phyloP scores from a whole-genome alignment of 2,797 vertebrate species.

The Neosilurus hyrtlii region DNA sequence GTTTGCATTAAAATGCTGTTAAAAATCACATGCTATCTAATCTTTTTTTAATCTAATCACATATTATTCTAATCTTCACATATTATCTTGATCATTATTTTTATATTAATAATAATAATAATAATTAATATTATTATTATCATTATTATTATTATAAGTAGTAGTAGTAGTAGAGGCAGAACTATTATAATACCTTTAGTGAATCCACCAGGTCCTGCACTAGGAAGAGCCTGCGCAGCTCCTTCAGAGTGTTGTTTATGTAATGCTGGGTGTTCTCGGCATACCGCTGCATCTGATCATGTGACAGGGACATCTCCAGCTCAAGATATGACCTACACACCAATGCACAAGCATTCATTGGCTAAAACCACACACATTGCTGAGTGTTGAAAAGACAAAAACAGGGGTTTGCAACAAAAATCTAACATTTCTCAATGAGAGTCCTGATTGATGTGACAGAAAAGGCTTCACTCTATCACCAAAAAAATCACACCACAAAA shows the following conservation, averaged over 20 bases:
- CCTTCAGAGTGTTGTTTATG: constrained; percentile 78
- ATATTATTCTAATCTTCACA: too few relatives aligned
- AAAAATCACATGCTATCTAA: too few relatives aligned
- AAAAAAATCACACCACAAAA: not conserved
- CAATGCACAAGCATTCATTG: not conserved
- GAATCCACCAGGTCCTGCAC: constrained; percentile 92
- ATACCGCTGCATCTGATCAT: constrained; percentile 87
- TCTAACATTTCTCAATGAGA: not conserved
- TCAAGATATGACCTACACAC: constrained; percentile 80
- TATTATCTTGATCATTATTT: too few relatives aligned
- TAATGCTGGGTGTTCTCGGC: constrained; percentile 79
- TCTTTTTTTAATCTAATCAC: too few relatives aligned
- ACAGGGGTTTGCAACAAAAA: not conserved
- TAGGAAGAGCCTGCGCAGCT: constrained; percentile 84
- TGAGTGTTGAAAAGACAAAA: not conserved
- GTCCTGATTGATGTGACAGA: not conserved
- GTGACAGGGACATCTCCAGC: constrained; percentile 83
- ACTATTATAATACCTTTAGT: constrained; percentile 71
- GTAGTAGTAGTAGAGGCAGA: too few relatives aligned
- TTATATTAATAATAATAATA: not conserved
- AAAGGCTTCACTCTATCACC: not conserved
- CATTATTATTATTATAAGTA: not conserved
- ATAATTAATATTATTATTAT: not conserved
- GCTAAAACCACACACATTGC: not conserved
- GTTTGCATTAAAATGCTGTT: too few relatives aligned